Percentiles rank a stretch among this genome's conserved stretches.
These are phyloP conservation scores for Ditula angustiorana DNA, from an alignment of 2,888 invertebrate genomes.

Conservation along the genomic window DNA sequence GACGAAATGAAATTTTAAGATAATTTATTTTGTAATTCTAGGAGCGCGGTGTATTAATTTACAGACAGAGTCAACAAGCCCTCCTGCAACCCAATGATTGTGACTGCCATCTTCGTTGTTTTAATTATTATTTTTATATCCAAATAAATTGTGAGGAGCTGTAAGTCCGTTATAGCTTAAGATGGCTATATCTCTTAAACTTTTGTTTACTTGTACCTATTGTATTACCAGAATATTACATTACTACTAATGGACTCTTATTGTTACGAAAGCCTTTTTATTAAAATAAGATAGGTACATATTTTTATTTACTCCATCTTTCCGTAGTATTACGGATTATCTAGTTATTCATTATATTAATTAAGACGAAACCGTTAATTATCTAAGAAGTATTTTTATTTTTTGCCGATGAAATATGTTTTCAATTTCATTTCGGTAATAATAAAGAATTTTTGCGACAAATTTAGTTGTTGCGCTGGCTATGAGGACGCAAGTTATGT, in stretches of 20 bases:
- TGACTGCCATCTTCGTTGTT: too few relatives aligned
- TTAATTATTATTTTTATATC: too few relatives aligned
- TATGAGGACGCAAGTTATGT: constrained; percentile 66
- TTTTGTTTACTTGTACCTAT: neutral
- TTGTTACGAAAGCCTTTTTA: constrained; percentile 2
- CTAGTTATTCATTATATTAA: neutral
- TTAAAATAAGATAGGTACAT: neutral
- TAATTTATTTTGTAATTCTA: too few relatives aligned
- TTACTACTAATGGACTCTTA: constrained; percentile 21
- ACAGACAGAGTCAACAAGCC: too few relatives aligned
- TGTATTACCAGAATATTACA: constrained; percentile 4
- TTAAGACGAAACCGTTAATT: too few relatives aligned
- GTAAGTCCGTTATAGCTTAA: too few relatives aligned
- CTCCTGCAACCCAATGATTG: too few relatives aligned
- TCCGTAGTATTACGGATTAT: neutral
- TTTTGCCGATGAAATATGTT: neutral
- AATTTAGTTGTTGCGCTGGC: constrained; percentile 66
- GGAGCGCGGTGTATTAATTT: too few relatives aligned
- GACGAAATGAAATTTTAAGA: constrained; percentile 76
- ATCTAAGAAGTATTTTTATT: too few relatives aligned
- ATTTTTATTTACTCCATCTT: neutral
- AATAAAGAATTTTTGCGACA: constrained; percentile 71
- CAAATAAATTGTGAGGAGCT: too few relatives aligned
- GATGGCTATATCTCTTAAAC: neutral
- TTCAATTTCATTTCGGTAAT: constrained; percentile 52